phyloP scores from a whole-genome alignment of 2,888 invertebrate genomes.

The Ophion obscuratus region DNA sequence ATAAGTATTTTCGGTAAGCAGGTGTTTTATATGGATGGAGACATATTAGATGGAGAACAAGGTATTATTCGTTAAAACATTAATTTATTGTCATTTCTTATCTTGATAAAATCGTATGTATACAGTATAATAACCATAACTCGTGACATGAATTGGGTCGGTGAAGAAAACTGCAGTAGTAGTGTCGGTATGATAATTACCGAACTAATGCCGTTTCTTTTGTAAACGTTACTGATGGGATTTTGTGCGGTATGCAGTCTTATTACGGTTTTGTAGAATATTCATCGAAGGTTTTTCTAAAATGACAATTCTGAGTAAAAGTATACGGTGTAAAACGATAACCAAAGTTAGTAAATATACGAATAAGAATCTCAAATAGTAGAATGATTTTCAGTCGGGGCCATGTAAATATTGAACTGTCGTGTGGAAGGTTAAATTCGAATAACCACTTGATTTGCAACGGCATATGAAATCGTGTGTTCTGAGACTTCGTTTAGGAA shows the following conservation, averaged over 20 bases:
- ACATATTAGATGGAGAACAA: constrained; percentile 1
- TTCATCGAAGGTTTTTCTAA: not conserved
- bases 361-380: not conserved
- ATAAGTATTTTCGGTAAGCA: not conserved
- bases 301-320: not conserved
- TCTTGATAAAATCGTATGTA: constrained; percentile 33
- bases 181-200: constrained; percentile 8
- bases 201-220: not conserved
- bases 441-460: too few relatives aligned
- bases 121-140: constrained; percentile 29
- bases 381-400: constrained; percentile 6
- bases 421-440: too few relatives aligned
- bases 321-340: not conserved
- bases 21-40: not conserved
- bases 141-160: not conserved
- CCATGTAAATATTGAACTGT: not conserved
- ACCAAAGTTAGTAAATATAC: too few relatives aligned
- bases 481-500: too few relatives aligned
- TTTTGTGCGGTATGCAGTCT: constrained; percentile 41
- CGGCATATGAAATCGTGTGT: too few relatives aligned
- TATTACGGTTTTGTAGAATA: constrained; percentile 26
- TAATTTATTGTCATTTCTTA: constrained; percentile 48
- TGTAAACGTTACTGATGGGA: not conserved
- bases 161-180: constrained; percentile 10
- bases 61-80: not conserved